phyloP scores from a whole-genome alignment of 2,113 vertebrate species.

The Odontesthes bonariensis region DNA sequence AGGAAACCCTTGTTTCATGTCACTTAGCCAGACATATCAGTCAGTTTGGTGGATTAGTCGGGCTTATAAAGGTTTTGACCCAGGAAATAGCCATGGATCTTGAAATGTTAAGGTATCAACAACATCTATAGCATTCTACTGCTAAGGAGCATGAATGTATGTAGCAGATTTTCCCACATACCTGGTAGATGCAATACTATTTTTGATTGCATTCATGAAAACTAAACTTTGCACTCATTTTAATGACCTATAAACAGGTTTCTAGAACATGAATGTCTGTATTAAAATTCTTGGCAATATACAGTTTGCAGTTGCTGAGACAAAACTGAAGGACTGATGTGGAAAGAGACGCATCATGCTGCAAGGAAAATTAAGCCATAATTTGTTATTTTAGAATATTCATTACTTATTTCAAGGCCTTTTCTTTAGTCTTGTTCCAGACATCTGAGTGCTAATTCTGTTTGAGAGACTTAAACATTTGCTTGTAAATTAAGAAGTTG shows the following conservation, averaged over 20 bases:
- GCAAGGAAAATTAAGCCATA: background rate
- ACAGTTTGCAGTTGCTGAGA: background rate
- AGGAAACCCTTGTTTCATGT: too few species aligned
- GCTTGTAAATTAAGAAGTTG: slow-evolving; percentile 9
- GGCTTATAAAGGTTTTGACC: too few species aligned
- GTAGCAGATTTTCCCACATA: background rate
- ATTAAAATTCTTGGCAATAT: background rate
- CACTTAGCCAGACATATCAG: too few species aligned
- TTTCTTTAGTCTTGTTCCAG: background rate
- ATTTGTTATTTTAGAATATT: too few species aligned
- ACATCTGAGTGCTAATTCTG: background rate
- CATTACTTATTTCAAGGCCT: background rate
- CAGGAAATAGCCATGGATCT: too few species aligned
- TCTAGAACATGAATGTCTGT: background rate
- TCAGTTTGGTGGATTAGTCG: too few species aligned
- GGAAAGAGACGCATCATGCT: too few species aligned
- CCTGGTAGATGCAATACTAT: background rate
- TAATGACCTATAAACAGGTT: background rate
- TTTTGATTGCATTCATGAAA: background rate
- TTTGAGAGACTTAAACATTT: slow-evolving; percentile 17
- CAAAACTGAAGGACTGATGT: too few species aligned
- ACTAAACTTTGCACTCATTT: too few species aligned
- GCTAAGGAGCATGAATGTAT: too few species aligned
- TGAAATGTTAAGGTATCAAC: too few species aligned
- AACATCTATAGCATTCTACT: too few species aligned